Evolutionary conservation across 2,797 vertebrate species (phyloP), one percentile per base, ranked within the genome.

Genomic region (Brachyrhaphis roseni): DNA sequence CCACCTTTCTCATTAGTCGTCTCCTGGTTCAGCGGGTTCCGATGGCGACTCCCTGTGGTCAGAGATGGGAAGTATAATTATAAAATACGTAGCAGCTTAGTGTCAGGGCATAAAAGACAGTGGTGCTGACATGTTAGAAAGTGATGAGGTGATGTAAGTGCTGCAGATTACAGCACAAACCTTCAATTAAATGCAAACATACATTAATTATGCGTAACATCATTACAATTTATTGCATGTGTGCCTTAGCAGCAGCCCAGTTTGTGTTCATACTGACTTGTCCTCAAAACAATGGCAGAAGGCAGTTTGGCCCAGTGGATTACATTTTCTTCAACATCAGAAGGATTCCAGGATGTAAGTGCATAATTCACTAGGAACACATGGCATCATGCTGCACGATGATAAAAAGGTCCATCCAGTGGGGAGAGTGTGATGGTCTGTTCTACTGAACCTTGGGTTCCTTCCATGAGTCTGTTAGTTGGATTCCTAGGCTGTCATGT

Each of bases 21-120:
- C 85, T 75, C 18, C 86, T 28, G 90, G 85, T 76, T 71, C 82
- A 68, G 88, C 82, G 6, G 82, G 64, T 53, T 79, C 93, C 12
- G 92, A 88, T 20, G 90, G 90, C 75, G 62, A 89, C 23, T 82
- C 91, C 82, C 95, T 95, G 91, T 90, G 91, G 88, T 49, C 41
- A 91, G 74, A 91, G 45, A 89, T 16, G 85, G 79, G n/a, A 74
- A 66, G 70, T 45, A 34, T 28, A 15, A 43, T 5, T 46, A 47
- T 18, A 28, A 15, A 26, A 75, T 47, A 12, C 3, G 16, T 26
- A 39, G 26, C 26, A 57, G 55, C 1, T n/a, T 5, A 31, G 12
- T 5, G 4, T 59, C n/a, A 36, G 47, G 28, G 3, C 43, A 45
- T n/a, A 72, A 28, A 46, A 18, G 26, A 72, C 10, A 34, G 13